A percentile compares a stretch with the other conserved stretches of the same genome.
Conservation (phyloP, 2,888 invertebrate species). For the Drosophila recens region DNA sequence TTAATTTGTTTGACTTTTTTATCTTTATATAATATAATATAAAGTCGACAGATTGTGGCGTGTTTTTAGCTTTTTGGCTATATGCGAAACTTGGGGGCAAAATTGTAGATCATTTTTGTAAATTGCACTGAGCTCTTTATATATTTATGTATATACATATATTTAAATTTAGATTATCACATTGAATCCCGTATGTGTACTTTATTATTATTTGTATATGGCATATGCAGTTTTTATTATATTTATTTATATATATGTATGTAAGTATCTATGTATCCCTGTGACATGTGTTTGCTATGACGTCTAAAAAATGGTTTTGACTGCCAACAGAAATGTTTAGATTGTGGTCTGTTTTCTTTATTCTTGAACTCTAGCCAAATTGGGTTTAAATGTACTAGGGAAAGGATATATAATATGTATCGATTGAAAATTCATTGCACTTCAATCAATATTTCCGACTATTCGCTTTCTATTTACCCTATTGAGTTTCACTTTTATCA, state of each 20-base stretch:
- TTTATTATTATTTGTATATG: slow-evolving; percentile 13
- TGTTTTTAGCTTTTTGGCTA: slow-evolving; percentile 26
- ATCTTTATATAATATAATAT: slow-evolving; percentile 17
- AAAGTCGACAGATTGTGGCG: slow-evolving; percentile 20
- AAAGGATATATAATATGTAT: slow-evolving; percentile 14
- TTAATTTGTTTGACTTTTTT: slow-evolving; percentile 36
- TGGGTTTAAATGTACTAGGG: slow-evolving; percentile 24
- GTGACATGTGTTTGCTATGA: slow-evolving; percentile 65
- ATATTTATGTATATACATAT: slow-evolving; percentile 28
- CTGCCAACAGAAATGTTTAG: slow-evolving; percentile 66
- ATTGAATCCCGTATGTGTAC: slow-evolving; percentile 25
- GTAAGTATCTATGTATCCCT: slow-evolving; percentile 30
- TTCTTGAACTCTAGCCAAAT: slow-evolving; percentile 51
- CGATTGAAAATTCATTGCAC: neutral
- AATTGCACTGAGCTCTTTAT: slow-evolving; percentile 28
- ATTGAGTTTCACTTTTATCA: slow-evolving; percentile 48
- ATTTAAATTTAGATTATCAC: slow-evolving; percentile 24
- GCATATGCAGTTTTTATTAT: slow-evolving; percentile 39
- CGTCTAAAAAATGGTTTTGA: slow-evolving; percentile 49
- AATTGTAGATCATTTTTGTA: slow-evolving; percentile 36
- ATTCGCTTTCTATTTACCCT: slow-evolving; percentile 28
- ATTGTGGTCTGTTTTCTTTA: slow-evolving; percentile 27
- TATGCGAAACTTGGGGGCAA: slow-evolving; percentile 13
- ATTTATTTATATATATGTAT: slow-evolving; percentile 13
- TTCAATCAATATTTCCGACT: slow-evolving; percentile 2